Evolutionary conservation across 2,888 invertebrate species (phyloP).

Genomic region (Xylota sylvarum): DNA sequence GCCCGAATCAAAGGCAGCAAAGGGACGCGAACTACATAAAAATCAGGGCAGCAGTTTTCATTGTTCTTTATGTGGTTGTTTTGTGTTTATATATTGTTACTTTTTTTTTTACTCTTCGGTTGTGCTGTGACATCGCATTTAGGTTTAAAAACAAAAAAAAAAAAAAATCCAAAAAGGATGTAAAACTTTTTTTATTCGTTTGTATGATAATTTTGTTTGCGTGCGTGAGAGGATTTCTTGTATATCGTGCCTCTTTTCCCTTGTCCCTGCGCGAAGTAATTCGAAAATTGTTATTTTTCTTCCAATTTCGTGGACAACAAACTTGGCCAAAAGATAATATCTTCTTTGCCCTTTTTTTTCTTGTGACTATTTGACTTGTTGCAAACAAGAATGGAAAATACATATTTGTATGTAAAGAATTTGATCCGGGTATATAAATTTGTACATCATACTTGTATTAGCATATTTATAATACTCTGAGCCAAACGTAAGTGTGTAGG

Average conservation of each 20-base stretch:
- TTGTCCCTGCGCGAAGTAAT: constrained; percentile 8
- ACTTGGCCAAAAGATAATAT: constrained; percentile 36
- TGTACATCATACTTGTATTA: constrained; percentile 32
- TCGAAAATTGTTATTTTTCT: neutral
- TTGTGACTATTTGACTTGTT: constrained; percentile 32
- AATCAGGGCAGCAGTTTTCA: constrained; percentile 36
- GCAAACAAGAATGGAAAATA: constrained; percentile 29
- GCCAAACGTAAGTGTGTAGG: neutral
- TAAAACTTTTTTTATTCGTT: constrained; percentile 30
- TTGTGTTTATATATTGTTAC: constrained; percentile 4
- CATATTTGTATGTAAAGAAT: constrained; percentile 24
- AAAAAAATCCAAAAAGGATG: neutral
- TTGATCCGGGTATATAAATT: constrained; percentile 35
- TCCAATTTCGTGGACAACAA: constrained; percentile 36
- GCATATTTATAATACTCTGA: constrained; percentile 50
- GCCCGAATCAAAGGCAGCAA: neutral
- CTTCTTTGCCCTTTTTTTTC: constrained; percentile 20
- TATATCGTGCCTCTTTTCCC: neutral
- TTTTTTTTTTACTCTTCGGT: neutral
- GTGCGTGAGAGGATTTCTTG: constrained; percentile 48
- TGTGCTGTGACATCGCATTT: constrained; percentile 36
- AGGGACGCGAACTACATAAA: constrained; percentile 30
- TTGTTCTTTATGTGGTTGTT: constrained; percentile 15
- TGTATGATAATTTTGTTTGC: constrained; percentile 54
- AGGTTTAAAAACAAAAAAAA: constrained; percentile 13